Evolutionary conservation across 2,113 vertebrate genomes (phyloP), one percentile per base, ranked within the genome.

Genomic region (Delphinus delphis): DNA sequence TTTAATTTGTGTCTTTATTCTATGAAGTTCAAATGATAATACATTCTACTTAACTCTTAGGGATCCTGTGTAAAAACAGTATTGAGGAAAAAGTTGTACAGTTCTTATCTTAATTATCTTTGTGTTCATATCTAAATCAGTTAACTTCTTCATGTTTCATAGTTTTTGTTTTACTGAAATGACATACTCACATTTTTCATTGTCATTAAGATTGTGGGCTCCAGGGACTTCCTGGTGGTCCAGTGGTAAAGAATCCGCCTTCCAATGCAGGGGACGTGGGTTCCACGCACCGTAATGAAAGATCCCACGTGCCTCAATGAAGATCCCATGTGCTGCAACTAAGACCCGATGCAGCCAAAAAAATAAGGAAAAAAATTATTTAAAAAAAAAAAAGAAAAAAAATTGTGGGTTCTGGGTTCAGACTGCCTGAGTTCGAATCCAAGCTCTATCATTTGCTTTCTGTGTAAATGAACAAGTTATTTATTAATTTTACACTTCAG

Each of bases 101-200:
- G 6, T 74, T 95, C 28, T 63, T 84, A 38, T 65, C 53, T 91
- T 77, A 82, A 71, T 44, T 38, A 62, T 79, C 70, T 91, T 82
- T 62, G 9, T 31, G n/a, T 50, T 60, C 28, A 20, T 36, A 6
- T 15, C 65, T 55, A 47, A 71, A 44, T 73, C 25, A 62, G 23
- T 58, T 80, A 50, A 65, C 21, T 14, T 44, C 63, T 70, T 50
- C 36, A 8, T 44, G 17, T 92, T 71, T 63, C 53, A 33, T 20
- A 92, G 62, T 38, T 70, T 91, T 90, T 82, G 21, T 84, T 93
- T 82, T 33, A 74, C 50, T 77, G 58, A 95, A 93, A n/a, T 58
- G 31, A n/a, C 12, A 47, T 26, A 17, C 23, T 74, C n/a, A 85
- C 6, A 58, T n/a, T 74, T 60, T 53, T 17, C 53, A 53, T 25